phyloP scores from a whole-genome alignment of 2,888 invertebrate species.

The Mystacides longicornis region DNA sequence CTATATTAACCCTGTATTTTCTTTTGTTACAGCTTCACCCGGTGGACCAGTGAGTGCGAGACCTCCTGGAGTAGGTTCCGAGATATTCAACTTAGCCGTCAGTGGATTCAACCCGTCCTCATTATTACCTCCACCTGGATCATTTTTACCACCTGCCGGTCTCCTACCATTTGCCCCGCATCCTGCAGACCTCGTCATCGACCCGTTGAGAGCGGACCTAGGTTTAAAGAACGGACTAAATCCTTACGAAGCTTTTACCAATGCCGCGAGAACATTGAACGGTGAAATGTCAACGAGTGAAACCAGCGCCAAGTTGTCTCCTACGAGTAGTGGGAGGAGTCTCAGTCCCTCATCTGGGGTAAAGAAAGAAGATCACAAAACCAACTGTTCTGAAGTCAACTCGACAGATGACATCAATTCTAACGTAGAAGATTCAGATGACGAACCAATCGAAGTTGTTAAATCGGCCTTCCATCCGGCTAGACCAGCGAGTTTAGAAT shows the following conservation, averaged over 20 bases:
- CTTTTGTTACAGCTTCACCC: slow-evolving; percentile 38
- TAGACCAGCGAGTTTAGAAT: slow-evolving; percentile 49
- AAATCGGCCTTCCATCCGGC: slow-evolving; percentile 68
- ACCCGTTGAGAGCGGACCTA: slow-evolving; percentile 44
- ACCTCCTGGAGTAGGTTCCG: slow-evolving; percentile 39
- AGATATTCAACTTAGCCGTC: slow-evolving; percentile 43
- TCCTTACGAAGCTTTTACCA: slow-evolving; percentile 48
- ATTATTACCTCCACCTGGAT: slow-evolving; percentile 51
- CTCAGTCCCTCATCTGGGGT: slow-evolving; percentile 44
- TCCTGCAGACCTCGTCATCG: slow-evolving; percentile 45
- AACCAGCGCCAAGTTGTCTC: slow-evolving; percentile 46
- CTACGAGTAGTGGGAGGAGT: slow-evolving; percentile 50
- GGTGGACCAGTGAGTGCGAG: slow-evolving; percentile 38
- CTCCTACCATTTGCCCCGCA: slow-evolving; percentile 49
- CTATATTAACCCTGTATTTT: slow-evolving; percentile 4
- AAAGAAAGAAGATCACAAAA: slow-evolving; percentile 46
- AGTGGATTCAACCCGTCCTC: slow-evolving; percentile 40
- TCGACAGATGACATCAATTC: slow-evolving; percentile 54
- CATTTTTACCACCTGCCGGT: slow-evolving; percentile 49
- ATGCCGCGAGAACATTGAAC: slow-evolving; percentile 36
- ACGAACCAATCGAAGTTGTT: slow-evolving; percentile 68
- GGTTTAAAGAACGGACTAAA: slow-evolving; percentile 48
- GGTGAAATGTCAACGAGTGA: slow-evolving; percentile 44
- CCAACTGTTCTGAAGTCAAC: slow-evolving; percentile 51
- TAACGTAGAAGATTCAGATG: slow-evolving; percentile 57